These are phyloP conservation scores for Crambe crambe DNA, from an alignment of 37 sponge, comb jelly and placozoan species.

Conservation along the genomic window DNA sequence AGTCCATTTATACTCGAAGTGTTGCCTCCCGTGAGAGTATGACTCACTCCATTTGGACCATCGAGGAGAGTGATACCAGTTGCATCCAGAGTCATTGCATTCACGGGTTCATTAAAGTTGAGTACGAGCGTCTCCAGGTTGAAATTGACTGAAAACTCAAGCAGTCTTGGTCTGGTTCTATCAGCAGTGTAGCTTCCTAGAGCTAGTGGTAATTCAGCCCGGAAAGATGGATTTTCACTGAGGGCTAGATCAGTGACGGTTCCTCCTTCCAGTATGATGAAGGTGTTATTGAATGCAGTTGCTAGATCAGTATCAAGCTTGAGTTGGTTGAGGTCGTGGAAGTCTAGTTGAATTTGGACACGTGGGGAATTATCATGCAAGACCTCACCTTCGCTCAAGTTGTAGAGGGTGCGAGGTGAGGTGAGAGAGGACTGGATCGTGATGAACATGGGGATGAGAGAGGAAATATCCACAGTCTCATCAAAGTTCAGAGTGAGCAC, in stretches of 20 bases:
- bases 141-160: constrained; percentile 55
- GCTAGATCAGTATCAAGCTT: constrained; percentile 72
- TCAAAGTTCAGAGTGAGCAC: constrained; percentile 76
- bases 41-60: background rate
- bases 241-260: constrained; percentile 63
- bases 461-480: constrained; percentile 81
- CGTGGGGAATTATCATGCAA: constrained; percentile 48
- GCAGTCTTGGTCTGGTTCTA: constrained; percentile 54
- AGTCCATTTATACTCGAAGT: constrained; percentile 74
- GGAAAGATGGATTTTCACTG: constrained; percentile 42
- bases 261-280: constrained; percentile 28
- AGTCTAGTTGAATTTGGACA: constrained; percentile 38
- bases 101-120: constrained; percentile 87
- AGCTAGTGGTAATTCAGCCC: background rate
- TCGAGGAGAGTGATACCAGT: constrained; percentile 65
- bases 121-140: constrained; percentile 63
- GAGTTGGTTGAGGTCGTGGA: constrained; percentile 69
- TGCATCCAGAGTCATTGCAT: constrained; percentile 55
- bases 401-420: constrained; percentile 2
- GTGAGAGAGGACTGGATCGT: constrained; percentile 26
- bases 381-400: constrained; percentile 39
- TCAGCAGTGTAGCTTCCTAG: constrained; percentile 44
- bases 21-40: constrained; percentile 71
- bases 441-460: constrained; percentile 23
- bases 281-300: constrained; percentile 59